These are phyloP conservation scores for Lymantria monacha DNA, from an alignment of 2,888 invertebrate species.

Conservation along the genomic window DNA sequence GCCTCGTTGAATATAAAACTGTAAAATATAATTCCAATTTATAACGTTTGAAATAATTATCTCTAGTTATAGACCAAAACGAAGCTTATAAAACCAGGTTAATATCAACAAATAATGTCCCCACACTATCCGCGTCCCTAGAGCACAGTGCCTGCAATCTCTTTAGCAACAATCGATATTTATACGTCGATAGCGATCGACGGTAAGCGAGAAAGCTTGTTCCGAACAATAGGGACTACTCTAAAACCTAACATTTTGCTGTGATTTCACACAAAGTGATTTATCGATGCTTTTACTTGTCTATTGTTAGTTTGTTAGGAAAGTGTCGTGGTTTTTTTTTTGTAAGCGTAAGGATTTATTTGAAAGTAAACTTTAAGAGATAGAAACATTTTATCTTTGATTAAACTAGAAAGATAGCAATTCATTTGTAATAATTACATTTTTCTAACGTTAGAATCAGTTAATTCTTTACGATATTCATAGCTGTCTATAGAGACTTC, in stretches of 20 bases:
- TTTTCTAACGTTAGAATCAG: too few species aligned
- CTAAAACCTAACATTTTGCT: constrained; percentile 31
- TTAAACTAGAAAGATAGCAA: too few species aligned
- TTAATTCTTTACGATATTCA: too few species aligned
- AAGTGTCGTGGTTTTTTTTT: neutral
- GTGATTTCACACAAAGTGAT: constrained; percentile 32
- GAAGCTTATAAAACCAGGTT: neutral
- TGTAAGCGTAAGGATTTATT: too few species aligned
- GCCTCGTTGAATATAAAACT: too few species aligned
- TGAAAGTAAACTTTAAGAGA: too few species aligned
- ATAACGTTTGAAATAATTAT: too few species aligned
- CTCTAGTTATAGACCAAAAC: too few species aligned
- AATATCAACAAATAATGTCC: constrained; percentile 14
- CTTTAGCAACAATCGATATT: constrained; percentile 66
- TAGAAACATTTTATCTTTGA: too few species aligned
- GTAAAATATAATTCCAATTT: too few species aligned
- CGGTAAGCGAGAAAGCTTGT: constrained; percentile 71
- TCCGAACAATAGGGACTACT: constrained; percentile 35
- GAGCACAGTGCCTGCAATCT: constrained; percentile 60
- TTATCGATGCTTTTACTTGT: constrained; percentile 31
- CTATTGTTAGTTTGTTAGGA: constrained; percentile 21
- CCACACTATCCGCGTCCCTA: constrained; percentile 40
- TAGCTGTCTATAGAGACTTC: too few species aligned
- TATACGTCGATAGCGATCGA: constrained; percentile 53
- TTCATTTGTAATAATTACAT: too few species aligned